Conservation (phyloP, 2,888 invertebrate species). For the Peribatodes rhomboidaria region DNA sequence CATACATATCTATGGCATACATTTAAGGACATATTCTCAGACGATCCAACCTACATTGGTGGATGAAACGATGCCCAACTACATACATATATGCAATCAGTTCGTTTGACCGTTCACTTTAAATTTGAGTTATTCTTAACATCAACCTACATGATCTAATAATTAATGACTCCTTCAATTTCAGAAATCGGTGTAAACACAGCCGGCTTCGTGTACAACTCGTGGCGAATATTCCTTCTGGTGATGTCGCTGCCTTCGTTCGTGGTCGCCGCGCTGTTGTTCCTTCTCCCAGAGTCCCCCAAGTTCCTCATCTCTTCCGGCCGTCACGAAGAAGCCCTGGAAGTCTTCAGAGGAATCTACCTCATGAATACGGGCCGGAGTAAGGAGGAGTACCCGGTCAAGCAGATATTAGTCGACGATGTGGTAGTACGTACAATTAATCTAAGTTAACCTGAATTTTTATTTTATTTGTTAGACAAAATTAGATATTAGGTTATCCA, state of each 20-base stretch:
- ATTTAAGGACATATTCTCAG: no score
- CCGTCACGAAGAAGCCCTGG: slow-evolving; percentile 92
- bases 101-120: neutral
- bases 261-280: slow-evolving; percentile 93
- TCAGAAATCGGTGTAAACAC: slow-evolving; percentile 90
- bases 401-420: slow-evolving; percentile 89
- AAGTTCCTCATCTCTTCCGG: slow-evolving; percentile 94
- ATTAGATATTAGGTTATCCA: no score
- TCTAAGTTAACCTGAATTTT: neutral
- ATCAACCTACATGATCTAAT: neutral
- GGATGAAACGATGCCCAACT: no score
- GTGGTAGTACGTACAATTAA: slow-evolving; percentile 15
- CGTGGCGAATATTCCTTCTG: slow-evolving; percentile 96
- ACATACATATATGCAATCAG: no score
- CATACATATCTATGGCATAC: no score
- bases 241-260: slow-evolving; percentile 96
- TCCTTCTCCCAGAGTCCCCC: slow-evolving; percentile 96
- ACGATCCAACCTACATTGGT: no score
- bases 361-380: slow-evolving; percentile 92
- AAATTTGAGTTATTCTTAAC: neutral
- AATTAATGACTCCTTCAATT: no score
- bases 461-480: no score
- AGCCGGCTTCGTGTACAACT: slow-evolving; percentile 92
- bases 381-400: slow-evolving; percentile 92
- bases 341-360: slow-evolving; percentile 93